A percentile compares a stretch with the other conserved stretches of the same genome.
These are phyloP conservation scores for Setipinna tenuifilis DNA, from an alignment of 2,797 vertebrate genomes.

Conservation along the genomic window DNA sequence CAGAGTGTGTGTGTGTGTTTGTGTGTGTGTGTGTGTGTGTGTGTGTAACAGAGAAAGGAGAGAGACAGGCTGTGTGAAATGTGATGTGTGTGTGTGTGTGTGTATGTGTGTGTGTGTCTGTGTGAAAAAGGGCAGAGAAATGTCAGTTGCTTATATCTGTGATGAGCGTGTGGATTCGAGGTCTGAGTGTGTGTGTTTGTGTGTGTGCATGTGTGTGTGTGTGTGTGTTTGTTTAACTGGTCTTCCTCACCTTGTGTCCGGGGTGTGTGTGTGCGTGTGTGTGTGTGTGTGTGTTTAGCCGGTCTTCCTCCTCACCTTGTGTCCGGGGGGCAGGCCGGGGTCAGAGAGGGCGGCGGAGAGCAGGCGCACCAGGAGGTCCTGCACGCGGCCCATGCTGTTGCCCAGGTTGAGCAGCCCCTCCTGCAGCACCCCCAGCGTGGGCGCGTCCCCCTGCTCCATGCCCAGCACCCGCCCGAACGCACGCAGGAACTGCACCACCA, in stretches of 20 bases:
- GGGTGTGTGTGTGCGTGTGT: too few species aligned
- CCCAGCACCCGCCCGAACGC: constrained; percentile 97
- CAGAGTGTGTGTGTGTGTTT: neutral
- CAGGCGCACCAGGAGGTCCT: constrained; percentile 94
- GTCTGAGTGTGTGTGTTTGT: too few species aligned
- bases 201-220: too few species aligned
- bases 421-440: constrained; percentile 90
- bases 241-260: too few species aligned
- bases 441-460: constrained; percentile 90
- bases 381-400: constrained; percentile 95
- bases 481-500: constrained; percentile 97
- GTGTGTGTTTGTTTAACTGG: too few species aligned
- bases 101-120: too few species aligned
- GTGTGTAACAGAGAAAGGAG: too few species aligned
- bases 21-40: too few species aligned
- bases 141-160: too few species aligned
- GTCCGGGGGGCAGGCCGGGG: constrained; percentile 92
- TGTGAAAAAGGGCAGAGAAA: too few species aligned
- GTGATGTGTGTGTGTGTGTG: neutral
- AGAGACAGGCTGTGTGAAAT: neutral
- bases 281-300: too few species aligned
- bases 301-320: constrained; percentile 80
- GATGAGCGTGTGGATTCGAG: too few species aligned
- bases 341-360: constrained; percentile 94
- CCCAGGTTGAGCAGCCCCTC: constrained; percentile 95